These are phyloP conservation scores for Luscinia megarhynchos DNA, from an alignment of 2,797 vertebrate genomes.

Conservation along the genomic window DNA sequence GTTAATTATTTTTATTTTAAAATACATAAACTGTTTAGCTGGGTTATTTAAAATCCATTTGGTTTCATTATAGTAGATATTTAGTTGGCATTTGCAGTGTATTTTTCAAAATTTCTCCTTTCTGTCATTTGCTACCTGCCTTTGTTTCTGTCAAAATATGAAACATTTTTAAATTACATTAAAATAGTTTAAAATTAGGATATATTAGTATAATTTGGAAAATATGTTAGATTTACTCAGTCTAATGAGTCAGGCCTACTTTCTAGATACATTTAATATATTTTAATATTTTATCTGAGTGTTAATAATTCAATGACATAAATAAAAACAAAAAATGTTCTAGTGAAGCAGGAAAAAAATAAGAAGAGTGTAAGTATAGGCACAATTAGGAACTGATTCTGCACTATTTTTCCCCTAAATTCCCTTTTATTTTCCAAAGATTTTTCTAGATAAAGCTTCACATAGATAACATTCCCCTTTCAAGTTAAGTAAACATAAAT, in stretches of 20 bases:
- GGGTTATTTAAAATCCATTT: constrained; percentile 52
- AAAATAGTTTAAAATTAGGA: constrained; percentile 41
- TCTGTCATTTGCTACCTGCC: neutral
- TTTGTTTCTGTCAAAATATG: constrained; percentile 12
- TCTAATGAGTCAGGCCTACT: neutral
- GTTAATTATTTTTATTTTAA: constrained; percentile 40
- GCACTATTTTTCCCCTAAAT: neutral
- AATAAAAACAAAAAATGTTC: neutral
- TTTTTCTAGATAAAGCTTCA: neutral
- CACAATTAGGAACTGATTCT: neutral
- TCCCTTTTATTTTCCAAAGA: neutral
- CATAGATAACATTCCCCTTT: neutral
- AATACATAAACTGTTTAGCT: constrained; percentile 27
- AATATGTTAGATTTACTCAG: constrained; percentile 2
- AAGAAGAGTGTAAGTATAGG: neutral
- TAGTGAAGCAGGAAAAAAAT: neutral
- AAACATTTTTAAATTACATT: neutral
- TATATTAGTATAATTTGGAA: constrained; percentile 10
- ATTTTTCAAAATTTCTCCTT: constrained; percentile 33
- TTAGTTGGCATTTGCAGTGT: neutral
- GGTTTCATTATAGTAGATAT: neutral
- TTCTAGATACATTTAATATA: neutral
- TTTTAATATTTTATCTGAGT: neutral
- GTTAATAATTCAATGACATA: constrained; percentile 1
- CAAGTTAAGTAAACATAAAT: neutral